phyloP scores from a whole-genome alignment of 2,113 vertebrate genomes.

The Thomomys bottae region DNA sequence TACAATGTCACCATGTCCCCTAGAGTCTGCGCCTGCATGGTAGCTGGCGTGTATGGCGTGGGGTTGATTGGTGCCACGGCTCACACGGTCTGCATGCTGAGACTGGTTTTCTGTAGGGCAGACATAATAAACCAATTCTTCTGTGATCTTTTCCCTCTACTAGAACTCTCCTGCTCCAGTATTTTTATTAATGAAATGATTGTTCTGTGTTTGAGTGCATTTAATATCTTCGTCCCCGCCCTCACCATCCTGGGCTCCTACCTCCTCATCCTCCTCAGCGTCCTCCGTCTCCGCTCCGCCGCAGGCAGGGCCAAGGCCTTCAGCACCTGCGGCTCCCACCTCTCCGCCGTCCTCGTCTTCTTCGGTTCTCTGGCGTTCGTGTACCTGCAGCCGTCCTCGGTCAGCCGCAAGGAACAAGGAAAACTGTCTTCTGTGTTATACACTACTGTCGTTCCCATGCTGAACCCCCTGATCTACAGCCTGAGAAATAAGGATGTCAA shows the following conservation, averaged over 20 bases:
- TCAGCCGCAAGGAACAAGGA: background rate
- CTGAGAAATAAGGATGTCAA: slow-evolving; percentile 52
- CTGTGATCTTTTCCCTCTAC: background rate
- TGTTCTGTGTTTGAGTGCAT: background rate
- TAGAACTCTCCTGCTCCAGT: background rate
- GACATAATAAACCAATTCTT: too few species aligned
- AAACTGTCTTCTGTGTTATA: slow-evolving; percentile 70
- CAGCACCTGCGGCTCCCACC: too few species aligned
- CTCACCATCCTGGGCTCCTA: background rate
- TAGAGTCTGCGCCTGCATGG: too few species aligned
- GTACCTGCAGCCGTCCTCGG: slow-evolving; percentile 33
- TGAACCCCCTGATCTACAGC: slow-evolving; percentile 68
- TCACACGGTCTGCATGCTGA: too few species aligned
- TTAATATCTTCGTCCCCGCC: slow-evolving; percentile 1
- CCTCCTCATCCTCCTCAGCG: background rate
- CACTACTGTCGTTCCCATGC: slow-evolving; percentile 57
- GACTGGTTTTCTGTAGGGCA: too few species aligned
- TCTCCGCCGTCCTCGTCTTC: background rate
- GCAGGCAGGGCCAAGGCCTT: background rate
- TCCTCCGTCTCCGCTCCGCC: background rate
- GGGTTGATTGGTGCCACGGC: too few species aligned
- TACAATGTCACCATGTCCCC: too few species aligned
- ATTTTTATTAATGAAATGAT: background rate
- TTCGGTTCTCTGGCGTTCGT: background rate
- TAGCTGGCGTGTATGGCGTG: too few species aligned